Conservation (phyloP, 2,113 vertebrate genomes). For the Pionites leucogaster region DNA sequence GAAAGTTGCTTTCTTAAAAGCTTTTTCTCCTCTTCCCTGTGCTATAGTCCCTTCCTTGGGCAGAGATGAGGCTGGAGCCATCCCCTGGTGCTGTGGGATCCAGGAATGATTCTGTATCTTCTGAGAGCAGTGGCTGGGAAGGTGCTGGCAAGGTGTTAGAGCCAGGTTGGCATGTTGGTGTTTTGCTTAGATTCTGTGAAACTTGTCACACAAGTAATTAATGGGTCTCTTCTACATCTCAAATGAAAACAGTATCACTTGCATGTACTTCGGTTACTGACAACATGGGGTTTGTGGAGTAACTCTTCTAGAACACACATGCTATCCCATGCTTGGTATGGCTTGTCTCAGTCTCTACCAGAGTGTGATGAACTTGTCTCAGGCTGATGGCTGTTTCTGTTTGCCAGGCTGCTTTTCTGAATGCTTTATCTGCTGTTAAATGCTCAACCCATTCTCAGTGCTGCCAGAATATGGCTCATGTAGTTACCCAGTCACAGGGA, state of each 20-base stretch:
- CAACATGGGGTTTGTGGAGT: not conserved
- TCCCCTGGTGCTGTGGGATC: not conserved
- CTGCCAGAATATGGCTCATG: not conserved
- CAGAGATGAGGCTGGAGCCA: not conserved
- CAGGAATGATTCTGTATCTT: not conserved
- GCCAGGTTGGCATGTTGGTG: not conserved
- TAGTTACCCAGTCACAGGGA: not conserved
- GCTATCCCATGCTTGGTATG: rapidly evolving
- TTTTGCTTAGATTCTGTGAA: not conserved
- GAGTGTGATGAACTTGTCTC: not conserved
- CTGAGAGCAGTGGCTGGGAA: not conserved
- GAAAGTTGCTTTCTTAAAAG: not conserved
- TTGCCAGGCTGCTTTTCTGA: not conserved
- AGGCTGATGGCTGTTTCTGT: not conserved
- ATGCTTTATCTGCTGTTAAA: not conserved
- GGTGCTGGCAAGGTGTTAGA: rapidly evolving
- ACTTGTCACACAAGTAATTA: not conserved
- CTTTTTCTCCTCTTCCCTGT: not conserved
- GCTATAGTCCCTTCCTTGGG: not conserved
- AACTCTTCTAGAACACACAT: rapidly evolving
- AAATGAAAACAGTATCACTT: not conserved
- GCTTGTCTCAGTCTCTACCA: not conserved
- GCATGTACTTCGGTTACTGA: rapidly evolving
- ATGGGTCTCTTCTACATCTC: not conserved
- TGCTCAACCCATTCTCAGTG: not conserved